Evolutionary conservation across 2,888 invertebrate genomes (phyloP).

Genomic region (Hedychridium roseum): DNA sequence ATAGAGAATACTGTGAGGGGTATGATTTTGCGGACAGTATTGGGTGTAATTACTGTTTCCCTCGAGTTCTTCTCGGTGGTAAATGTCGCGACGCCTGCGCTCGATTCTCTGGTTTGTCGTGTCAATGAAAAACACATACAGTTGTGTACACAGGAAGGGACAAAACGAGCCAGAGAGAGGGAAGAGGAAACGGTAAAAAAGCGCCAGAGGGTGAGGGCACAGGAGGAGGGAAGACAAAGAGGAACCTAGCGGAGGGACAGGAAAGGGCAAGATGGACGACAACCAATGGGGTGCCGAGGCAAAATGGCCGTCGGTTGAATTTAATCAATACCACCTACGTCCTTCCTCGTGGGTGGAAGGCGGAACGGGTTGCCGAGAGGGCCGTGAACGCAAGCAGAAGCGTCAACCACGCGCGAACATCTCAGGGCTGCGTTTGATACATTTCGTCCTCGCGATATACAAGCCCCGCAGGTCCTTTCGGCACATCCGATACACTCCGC

Average conservation of each 20-base stretch:
- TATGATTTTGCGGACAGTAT: too few relatives aligned
- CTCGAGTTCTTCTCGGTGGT: conserved; percentile 32
- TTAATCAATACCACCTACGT: conserved; percentile 61
- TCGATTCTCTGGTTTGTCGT: conserved; percentile 16
- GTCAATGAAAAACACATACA: not conserved
- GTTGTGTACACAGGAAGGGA: not conserved
- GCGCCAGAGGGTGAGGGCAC: conserved; percentile 21
- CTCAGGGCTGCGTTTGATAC: too few relatives aligned
- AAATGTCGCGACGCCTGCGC: conserved; percentile 55
- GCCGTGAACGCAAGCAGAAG: conserved; percentile 58
- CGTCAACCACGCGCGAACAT: too few relatives aligned
- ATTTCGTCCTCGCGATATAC: too few relatives aligned
- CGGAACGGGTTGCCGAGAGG: conserved; percentile 52
- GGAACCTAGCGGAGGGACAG: conserved; percentile 23
- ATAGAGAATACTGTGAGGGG: too few relatives aligned
- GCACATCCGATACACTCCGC: not conserved
- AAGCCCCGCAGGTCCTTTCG: too few relatives aligned
- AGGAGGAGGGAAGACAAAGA: conserved; percentile 11
- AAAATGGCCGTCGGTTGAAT: conserved; percentile 62
- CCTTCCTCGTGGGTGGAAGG: conserved; percentile 46
- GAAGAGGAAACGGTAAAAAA: conserved; percentile 21
- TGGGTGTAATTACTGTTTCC: conserved; percentile 41
- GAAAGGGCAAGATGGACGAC: conserved; percentile 61
- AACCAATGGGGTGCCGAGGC: conserved; percentile 53
- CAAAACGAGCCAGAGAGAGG: conserved; percentile 2